Evolutionary conservation across 2,888 invertebrate species (phyloP), one percentile per base, ranked within the genome.

Genomic region (Zaprionus bogoriensis): DNA sequence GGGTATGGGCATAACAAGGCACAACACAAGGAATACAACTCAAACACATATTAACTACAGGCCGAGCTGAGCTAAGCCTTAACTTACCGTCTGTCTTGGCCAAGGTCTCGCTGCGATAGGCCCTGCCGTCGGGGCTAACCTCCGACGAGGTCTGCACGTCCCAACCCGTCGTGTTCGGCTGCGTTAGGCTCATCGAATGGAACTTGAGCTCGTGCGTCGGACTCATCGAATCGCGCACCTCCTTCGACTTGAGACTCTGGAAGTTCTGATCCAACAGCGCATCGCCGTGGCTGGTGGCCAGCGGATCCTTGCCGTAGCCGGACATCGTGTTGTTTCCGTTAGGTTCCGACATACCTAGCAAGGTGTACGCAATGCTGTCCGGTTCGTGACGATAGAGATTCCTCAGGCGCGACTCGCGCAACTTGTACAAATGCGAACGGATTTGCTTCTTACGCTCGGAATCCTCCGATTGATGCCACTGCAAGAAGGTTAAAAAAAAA

Each of bases 401-500:
- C 87, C 94, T 93, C 85, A 96, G 92, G 65, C 96, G 93, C 87
- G 95, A 94, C 90, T 97, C 97, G 42, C 96, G 93, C 89, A 97
- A 92, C 80, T 95, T 95, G 90, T 95, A 96, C 94, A 96, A 95
- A 91, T 96, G 94, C 42, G 95, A 93, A 65, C 97, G 94, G 84
- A 97, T 97, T 91, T 96, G 95, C 90, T 96, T 96, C 91, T 96
- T 96, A 71, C 94, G 94, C 53, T 95, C 95, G 90, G 95, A 96
- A 91, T 97, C 96, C 88, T 96, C 96, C 44, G 96, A 95, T 89
- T 95, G 95, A 91, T 95, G 95, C 96, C 96, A 96, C 86, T 80
- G 57, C 10, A 64, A 63, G 4, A 6, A 32, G 5, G 14, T 9
- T 30, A n/a, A 14, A 17, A 36, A 17, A n/a, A 12, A 20, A 5